These are phyloP conservation scores for Zeus faber DNA, from an alignment of 2,113 vertebrate genomes.

Conservation along the genomic window DNA sequence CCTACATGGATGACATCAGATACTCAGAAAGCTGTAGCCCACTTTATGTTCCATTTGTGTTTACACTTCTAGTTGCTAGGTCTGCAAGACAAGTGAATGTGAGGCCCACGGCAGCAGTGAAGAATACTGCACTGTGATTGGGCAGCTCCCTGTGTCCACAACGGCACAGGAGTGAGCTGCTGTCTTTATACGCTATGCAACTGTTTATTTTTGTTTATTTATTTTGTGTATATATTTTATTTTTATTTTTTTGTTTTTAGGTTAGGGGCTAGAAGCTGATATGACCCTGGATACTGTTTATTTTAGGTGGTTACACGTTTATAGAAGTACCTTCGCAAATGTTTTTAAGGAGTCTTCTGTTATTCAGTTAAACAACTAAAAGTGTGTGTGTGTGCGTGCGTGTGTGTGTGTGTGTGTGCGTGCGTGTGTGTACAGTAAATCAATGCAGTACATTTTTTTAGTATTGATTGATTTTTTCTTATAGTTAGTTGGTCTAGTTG, in stretches of 20 bases:
- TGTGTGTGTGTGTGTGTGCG: constrained; percentile 17
- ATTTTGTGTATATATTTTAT: constrained; percentile 11
- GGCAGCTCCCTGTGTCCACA: constrained; percentile 76
- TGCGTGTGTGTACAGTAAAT: too few species aligned
- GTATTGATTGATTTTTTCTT: too few species aligned
- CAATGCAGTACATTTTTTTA: too few species aligned
- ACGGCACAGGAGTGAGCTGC: constrained; percentile 74
- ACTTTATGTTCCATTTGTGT: constrained; percentile 26
- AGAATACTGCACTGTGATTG: constrained; percentile 80
- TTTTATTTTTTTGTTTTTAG: constrained; percentile 5
- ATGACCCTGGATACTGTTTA: too few species aligned
- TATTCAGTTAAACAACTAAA: constrained; percentile 20
- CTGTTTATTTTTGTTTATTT: constrained; percentile 34
- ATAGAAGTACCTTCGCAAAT: constrained; percentile 13
- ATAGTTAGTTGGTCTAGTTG: too few species aligned
- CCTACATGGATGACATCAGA: too few species aligned
- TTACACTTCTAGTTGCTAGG: constrained; percentile 45
- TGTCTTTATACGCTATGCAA: constrained; percentile 81
- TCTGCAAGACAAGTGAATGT: constrained; percentile 67
- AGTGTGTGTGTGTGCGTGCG: constrained; percentile 7
- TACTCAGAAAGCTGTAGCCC: constrained; percentile 26
- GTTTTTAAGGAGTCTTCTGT: constrained; percentile 21
- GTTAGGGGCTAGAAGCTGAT: too few species aligned
- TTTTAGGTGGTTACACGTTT: constrained; percentile 30
- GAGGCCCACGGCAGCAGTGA: constrained; percentile 77